Base-by-base conservation (phyloP, 2,797 vertebrate species). In the Avahi laniger region DNA sequence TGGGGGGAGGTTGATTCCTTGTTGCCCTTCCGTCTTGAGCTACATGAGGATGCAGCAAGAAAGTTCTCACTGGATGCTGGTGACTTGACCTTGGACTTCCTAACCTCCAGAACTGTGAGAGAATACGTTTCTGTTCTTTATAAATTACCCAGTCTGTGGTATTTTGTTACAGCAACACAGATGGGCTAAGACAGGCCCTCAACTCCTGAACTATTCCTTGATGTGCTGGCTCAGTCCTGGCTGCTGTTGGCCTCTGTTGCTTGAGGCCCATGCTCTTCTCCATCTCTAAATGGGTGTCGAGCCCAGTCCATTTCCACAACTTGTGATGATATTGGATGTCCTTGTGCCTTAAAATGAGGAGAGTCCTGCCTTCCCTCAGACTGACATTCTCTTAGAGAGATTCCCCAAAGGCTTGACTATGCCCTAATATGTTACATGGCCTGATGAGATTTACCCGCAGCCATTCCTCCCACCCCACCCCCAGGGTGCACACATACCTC, bases 381-480 rank as follows among this genome's bases (percentile, higher is more conserved):
- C 33, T n/a, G 2, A 41, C 1, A 13, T 33, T 79, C 30, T 82
- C 6, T 48, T 72, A 38, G 26, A 63, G n/a, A 26, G 48, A 41
- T n/a, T 57, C 12, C 26, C 14, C 5, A 10, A 65, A 84, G 61
- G 11, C 54, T 72, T 33, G 33, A 20, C 26, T 28, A 22, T 48
- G 11, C 7, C 18, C 38, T 24, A 30, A 41, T 1, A 24, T 30
- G 33, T 50, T 57, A 69, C 57, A 7, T 2, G 28, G 17, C 4
- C 43, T 65, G 2, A 20, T 9, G 43, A 73, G 41, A 61, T 30
- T 28, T 22, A 70, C 46, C 80, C 87, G 17, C 1, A 1, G 14
- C 13, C 22, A 5, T 12, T 12, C 12, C 1, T 10, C 2, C 15
- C 30, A 4, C 3, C 13, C 15, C 0, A 18, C 15, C 22, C 9